A percentile compares a stretch with the other conserved stretches of the same genome.
Conservation (phyloP, 2,797 vertebrate species). For the Vultur gryphus region DNA sequence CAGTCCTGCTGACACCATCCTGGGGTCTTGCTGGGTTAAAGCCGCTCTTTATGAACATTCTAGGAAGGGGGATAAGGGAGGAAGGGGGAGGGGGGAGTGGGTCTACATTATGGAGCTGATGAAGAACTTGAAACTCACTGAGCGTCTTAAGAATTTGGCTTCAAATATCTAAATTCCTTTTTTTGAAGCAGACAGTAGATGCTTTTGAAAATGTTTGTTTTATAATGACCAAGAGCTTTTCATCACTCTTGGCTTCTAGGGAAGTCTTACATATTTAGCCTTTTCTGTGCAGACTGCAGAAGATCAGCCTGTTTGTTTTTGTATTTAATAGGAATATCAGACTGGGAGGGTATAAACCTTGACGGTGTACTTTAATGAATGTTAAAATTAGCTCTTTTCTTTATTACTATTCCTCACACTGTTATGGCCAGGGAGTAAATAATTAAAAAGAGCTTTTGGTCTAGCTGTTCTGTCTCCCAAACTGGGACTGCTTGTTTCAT, state of each 20-base stretch:
- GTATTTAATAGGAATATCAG: not conserved
- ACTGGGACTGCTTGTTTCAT: not conserved
- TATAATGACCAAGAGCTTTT: conserved; percentile 12
- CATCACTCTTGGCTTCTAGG: not conserved
- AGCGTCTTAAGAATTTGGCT: not conserved
- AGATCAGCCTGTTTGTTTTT: conserved; percentile 13
- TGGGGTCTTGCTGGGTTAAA: not conserved
- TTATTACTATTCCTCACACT: conserved; percentile 10
- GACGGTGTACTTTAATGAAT: not conserved
- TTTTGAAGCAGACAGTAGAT: not conserved
- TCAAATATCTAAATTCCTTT: not conserved
- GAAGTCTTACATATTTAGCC: not conserved
- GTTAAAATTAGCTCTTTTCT: conserved; percentile 35
- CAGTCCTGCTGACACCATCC: not conserved
- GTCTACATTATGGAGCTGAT: not conserved
- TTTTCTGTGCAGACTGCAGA: not conserved
- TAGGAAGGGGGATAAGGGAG: not conserved
- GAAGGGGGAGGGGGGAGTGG: rapidly evolving
- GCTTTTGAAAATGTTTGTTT: not conserved
- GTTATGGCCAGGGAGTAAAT: not conserved
- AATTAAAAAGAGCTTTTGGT: conserved; percentile 8
- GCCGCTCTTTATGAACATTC: not conserved
- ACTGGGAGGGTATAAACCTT: conserved; percentile 20
- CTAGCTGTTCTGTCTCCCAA: not conserved
- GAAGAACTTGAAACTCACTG: not conserved